Evolutionary conservation across 2,113 vertebrate species (phyloP), one percentile per base, ranked within the genome.

Genomic region (Myrmecophaga tridactyla): DNA sequence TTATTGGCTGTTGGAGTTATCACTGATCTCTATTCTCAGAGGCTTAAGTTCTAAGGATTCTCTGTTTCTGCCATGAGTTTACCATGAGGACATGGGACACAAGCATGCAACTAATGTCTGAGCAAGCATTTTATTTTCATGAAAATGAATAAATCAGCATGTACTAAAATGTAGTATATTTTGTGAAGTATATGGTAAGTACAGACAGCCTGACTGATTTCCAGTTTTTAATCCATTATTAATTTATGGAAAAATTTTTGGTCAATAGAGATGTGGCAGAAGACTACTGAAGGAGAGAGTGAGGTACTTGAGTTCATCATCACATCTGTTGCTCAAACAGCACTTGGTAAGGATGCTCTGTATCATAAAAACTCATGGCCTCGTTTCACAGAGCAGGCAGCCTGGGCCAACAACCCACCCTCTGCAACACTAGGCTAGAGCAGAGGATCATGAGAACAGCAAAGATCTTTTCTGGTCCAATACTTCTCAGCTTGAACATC

Each of bases 321-420:
- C 13, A 6, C 9, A 11, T 34, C 20, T 34, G 18, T 25, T 12
- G 39, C 36, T 34, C 20, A 12, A 7, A 7, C 1, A 3, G 21
- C 7, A 7, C 6, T 31, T 2, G 10, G 70, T 34, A 14, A 12
- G 25, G 14, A 39, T 2, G 4, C 48, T 67, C 23, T 18, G 41
- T 39, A 36, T 82, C 21, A 23, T 6, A 58, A 60, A 84, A 76
- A 36, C n/a, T 34, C 60, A 41, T 0, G 4, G n/a, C 14, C 10
- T 39, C 31, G 1, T 58, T 15, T 3, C 7, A 18, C 67, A 41
- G 27, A 34, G 25, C 14, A 7, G 7, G 31, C 4, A 23, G 51
- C n/a, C 7, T 3, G 25, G 7, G 0, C 21, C 29, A 9, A 10
- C 6, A 9, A 10, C 6, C 27, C 46, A 17, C 11, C 4, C 36